phyloP scores from a whole-genome alignment of 2,888 invertebrate species.

The Lochmaea crataegi region DNA sequence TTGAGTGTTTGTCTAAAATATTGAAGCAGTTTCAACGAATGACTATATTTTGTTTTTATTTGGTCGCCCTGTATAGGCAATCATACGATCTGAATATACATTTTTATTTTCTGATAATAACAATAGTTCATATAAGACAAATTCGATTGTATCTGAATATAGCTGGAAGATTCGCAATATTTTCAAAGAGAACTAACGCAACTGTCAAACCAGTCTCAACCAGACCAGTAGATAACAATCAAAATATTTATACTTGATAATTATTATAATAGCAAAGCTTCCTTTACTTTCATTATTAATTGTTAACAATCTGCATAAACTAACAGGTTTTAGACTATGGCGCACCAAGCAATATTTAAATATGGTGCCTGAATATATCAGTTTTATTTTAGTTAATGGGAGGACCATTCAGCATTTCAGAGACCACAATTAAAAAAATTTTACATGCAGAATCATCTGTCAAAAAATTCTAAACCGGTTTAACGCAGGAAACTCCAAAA shows the following conservation, averaged over 20 bases:
- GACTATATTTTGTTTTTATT: not conserved
- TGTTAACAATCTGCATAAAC: constrained; percentile 29
- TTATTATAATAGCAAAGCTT: constrained; percentile 44
- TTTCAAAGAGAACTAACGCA: constrained; percentile 25
- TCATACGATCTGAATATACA: constrained; percentile 1
- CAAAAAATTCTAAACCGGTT: too few species aligned
- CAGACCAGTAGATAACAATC: constrained; percentile 35
- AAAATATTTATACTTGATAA: constrained; percentile 47
- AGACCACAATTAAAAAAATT: too few species aligned
- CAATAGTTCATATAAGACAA: constrained; percentile 15
- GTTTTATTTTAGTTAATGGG: not conserved
- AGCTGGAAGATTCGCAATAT: constrained; percentile 31
- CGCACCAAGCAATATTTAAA: not conserved
- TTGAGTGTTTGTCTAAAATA: too few species aligned
- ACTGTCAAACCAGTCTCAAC: constrained; percentile 34
- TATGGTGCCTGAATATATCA: not conserved
- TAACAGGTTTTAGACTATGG: constrained; percentile 6
- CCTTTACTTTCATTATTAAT: constrained; percentile 38
- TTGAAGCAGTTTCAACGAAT: not conserved
- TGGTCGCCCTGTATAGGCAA: not conserved
- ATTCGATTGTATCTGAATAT: constrained; percentile 35
- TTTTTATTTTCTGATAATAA: not conserved
- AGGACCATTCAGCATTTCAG: too few species aligned
- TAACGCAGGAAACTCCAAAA: too few species aligned
- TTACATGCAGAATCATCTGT: too few species aligned